Conservation (phyloP, 2,888 invertebrate species). For the Limnephilus auricula region DNA sequence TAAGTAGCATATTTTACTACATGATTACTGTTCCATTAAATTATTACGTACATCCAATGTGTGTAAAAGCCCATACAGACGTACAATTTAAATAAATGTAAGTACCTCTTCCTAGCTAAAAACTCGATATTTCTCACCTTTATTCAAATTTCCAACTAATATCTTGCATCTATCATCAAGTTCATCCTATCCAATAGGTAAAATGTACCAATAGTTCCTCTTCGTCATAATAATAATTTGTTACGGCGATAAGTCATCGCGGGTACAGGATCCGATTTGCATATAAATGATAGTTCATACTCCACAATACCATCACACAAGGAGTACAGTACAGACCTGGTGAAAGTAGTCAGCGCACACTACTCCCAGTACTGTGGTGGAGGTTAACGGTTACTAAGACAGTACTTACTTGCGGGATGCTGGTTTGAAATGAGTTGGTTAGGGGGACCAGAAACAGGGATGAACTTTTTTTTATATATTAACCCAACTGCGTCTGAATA, state of each 20-base stretch:
- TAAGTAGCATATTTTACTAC: no score
- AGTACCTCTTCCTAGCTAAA: no score
- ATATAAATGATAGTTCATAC: constrained; percentile 21
- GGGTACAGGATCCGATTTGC: constrained; percentile 19
- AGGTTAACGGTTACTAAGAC: constrained; percentile 24
- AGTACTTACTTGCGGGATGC: constrained; percentile 25
- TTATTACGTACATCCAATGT: no score
- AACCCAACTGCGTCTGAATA: no score
- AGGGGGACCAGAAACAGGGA: neutral
- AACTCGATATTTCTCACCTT: neutral
- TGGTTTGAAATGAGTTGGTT: constrained; percentile 1
- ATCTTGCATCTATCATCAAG: neutral
- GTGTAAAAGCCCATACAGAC: no score
- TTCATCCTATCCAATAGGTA: neutral
- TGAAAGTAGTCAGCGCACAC: neutral
- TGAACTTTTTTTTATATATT: neutral
- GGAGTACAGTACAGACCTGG: neutral
- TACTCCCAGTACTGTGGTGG: neutral
- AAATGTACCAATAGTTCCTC: neutral
- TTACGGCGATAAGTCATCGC: constrained; percentile 10
- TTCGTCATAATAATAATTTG: constrained; percentile 22
- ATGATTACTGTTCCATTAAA: no score
- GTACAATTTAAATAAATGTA: no score
- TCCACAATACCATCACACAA: neutral
- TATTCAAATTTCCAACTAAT: neutral